Base-by-base conservation (phyloP, 2,113 vertebrate species). In the Mesembrinibis cayennensis region DNA sequence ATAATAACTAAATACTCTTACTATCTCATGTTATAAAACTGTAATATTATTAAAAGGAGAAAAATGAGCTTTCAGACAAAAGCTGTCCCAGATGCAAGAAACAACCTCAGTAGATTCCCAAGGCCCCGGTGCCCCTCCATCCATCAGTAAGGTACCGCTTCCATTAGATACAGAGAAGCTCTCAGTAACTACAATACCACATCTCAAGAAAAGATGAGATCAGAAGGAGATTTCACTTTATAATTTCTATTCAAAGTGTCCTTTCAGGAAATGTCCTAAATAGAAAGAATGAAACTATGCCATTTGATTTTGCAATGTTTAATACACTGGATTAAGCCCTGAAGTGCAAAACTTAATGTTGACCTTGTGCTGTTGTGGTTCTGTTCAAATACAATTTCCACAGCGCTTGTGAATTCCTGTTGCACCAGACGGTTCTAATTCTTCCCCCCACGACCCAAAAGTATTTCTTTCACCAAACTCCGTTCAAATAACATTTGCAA, bases 101-200 rank as follows among this genome's bases (percentile, higher is more conserved):
- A 23, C 4, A 45, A 18, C 8, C 62, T 40, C 10, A 7, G 3
- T 6, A 26, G 42, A 8, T 79, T 59, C 7, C 26, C 3, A 0
- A 40, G 69, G 42, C 47, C 20, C 16, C 10, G n/a, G 3, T 74
- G 47, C 47, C 42, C 8, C 23, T 38, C 17, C 16, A 21, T 77
- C 42, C 32, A 10, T 34, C 63, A 22, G 26, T 8, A 13, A 47
- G 47, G 62, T 36, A 6, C 50, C 1, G 0, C 61, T 58, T 32
- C 63, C 27, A 5, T 1, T 0, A 27, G 58, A 6, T 67, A 25
- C 45, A n/a, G 27, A 20, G 47, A 2, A 50, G 34, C 8, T 2
- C 32, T 87, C 5, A 1, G 26, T 23, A 44, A 9, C 47, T 18
- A 8, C 56, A 47, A 1, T 23, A 19, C 7, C 25, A 2, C 29